phyloP scores from a whole-genome alignment of 1,140 invertebrate species.

The Drosophila chauvacae region DNA sequence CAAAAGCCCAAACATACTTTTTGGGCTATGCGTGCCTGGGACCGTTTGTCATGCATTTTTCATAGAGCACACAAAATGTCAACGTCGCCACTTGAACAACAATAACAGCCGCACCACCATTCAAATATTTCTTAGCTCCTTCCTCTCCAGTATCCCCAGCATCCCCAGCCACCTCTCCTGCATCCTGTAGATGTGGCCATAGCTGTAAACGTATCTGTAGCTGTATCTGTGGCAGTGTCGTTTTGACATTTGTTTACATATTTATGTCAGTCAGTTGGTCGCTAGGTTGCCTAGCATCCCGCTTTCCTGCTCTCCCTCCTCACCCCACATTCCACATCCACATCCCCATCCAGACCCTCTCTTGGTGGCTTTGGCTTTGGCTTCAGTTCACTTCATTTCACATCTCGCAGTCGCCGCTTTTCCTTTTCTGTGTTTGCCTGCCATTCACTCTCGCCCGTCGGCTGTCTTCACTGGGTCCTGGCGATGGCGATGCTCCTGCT shows the following conservation, averaged over 20 bases:
- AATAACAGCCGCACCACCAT: constrained; percentile 63
- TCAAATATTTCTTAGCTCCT: constrained; percentile 43
- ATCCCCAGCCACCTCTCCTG: not conserved
- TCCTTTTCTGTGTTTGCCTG: constrained; percentile 60
- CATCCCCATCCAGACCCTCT: constrained; percentile 3
- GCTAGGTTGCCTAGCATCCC: constrained; percentile 57
- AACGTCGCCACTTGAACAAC: constrained; percentile 75
- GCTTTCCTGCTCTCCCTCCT: not conserved
- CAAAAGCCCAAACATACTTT: constrained; percentile 58
- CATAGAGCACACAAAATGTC: constrained; percentile 67
- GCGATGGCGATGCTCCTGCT: constrained; percentile 21
- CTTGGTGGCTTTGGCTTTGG: constrained; percentile 46
- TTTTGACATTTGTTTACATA: constrained; percentile 84
- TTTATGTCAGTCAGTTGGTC: constrained; percentile 79
- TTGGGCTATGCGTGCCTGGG: constrained; percentile 61
- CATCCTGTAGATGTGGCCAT: constrained; percentile 9
- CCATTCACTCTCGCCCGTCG: constrained; percentile 66
- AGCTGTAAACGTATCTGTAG: constrained; percentile 9
- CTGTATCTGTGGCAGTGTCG: constrained; percentile 55
- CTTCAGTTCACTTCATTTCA: constrained; percentile 68
- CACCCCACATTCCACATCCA: constrained; percentile 13
- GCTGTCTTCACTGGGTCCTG: constrained; percentile 55
- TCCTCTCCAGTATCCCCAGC: not conserved
- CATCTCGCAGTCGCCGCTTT: constrained; percentile 52
- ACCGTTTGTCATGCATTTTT: constrained; percentile 80